phyloP scores from a whole-genome alignment of 1,140 invertebrate genomes.

The Bombus huntii region DNA sequence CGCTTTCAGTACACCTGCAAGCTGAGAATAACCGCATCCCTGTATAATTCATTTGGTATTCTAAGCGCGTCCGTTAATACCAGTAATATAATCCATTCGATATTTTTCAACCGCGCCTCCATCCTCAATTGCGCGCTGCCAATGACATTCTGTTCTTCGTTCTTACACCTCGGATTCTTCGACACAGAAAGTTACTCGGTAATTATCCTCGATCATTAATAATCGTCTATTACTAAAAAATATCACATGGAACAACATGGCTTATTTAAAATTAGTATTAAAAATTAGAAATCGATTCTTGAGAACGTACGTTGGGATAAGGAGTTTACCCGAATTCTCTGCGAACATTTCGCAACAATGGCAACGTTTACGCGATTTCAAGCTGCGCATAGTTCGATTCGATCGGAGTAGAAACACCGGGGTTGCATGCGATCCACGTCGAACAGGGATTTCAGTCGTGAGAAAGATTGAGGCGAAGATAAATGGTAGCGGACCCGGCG shows the following conservation, averaged over 20 bases:
- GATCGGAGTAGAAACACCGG: neutral
- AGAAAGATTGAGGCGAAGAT: conserved; percentile 23
- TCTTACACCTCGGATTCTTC: neutral
- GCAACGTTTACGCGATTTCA: neutral
- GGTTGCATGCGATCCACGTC: conserved; percentile 2
- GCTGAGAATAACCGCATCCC: conserved; percentile 9
- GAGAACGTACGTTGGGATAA: neutral
- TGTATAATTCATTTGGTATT: conserved; percentile 33
- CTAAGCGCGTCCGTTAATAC: conserved; percentile 24
- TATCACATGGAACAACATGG: neutral
- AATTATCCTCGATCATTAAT: neutral
- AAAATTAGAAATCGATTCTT: neutral
- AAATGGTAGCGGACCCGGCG: neutral
- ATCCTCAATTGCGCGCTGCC: neutral
- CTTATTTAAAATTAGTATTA: neutral
- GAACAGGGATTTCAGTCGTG: conserved; percentile 23
- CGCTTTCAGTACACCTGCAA: conserved; percentile 28
- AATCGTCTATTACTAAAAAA: neutral
- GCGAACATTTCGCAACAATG: neutral
- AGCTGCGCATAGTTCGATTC: conserved; percentile 3
- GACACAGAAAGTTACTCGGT: too few relatives aligned
- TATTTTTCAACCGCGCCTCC: neutral
- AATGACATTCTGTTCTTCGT: neutral
- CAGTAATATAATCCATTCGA: conserved; percentile 26
- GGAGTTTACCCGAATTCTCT: neutral